phyloP scores from a whole-genome alignment of 2,113 vertebrate species.

The Caranx melampygus region DNA sequence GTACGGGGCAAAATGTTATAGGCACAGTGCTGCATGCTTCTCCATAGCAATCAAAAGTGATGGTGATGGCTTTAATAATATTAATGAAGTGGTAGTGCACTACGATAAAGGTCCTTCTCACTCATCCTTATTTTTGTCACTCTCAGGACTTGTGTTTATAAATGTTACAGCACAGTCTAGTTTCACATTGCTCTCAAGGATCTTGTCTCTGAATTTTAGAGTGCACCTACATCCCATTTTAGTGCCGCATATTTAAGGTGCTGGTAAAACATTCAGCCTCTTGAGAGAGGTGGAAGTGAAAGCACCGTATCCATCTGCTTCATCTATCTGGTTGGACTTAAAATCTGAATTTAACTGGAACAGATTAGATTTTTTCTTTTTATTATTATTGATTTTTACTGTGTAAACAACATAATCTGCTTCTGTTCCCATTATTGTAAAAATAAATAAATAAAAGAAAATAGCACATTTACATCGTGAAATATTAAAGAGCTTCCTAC shows the following conservation, averaged over 20 bases:
- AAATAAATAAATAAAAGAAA: neutral
- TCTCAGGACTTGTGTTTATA: slow-evolving; percentile 20
- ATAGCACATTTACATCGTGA: neutral
- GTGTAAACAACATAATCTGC: neutral
- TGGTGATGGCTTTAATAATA: slow-evolving; percentile 30
- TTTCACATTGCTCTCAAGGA: slow-evolving; percentile 66
- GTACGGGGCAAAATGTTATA: slow-evolving; percentile 46
- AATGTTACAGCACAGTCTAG: slow-evolving; percentile 40
- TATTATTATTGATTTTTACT: slow-evolving; percentile 1
- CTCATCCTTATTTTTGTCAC: slow-evolving; percentile 6
- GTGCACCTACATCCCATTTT: slow-evolving; percentile 23
- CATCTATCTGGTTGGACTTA: neutral
- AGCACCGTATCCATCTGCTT: neutral
- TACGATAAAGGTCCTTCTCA: slow-evolving; percentile 1
- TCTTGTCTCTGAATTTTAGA: slow-evolving; percentile 24
- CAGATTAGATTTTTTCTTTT: neutral
- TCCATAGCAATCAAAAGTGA: slow-evolving; percentile 55
- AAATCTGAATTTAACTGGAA: neutral
- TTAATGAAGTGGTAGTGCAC: slow-evolving; percentile 26
- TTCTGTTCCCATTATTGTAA: neutral
- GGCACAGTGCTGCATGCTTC: slow-evolving; percentile 78
- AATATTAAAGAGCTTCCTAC: neutral
- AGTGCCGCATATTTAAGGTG: slow-evolving; percentile 6
- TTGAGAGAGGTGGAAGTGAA: slow-evolving; percentile 6
- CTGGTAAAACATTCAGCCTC: slow-evolving; percentile 1